Base-by-base conservation (phyloP, 2,797 vertebrate genomes). In the Pseudocheirus occidentalis region DNA sequence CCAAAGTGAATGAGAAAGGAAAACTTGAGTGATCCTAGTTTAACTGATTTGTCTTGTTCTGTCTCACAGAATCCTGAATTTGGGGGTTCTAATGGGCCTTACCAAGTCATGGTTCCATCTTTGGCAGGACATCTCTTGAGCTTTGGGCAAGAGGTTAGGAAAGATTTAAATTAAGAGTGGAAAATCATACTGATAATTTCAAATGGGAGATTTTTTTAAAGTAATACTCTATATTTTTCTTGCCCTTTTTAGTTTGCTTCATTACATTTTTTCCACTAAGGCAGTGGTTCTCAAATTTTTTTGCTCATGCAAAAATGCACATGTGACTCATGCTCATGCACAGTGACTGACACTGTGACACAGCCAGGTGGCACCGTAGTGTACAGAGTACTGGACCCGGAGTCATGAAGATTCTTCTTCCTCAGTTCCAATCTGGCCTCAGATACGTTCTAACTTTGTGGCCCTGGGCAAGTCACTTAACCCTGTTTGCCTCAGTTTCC, bases 41-140 rank as follows among this genome's bases (percentile, higher is more conserved):
- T 94, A 66, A 56, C 87, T 46, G 92, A 57, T 9, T 90, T 24
- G 55, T 59, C 11, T 55, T 62, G 46, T 50, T 50, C 90, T 90
- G 28, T 92, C 59, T 59, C 50, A 55, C 28, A 93, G 34, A 54
- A 89, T 27, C 40, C n/a, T 21, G 40, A 81, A 46, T 81, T 46
- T 40, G n/a, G n/a, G 66, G 55, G 54, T 52, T 46, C 55, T 94
- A 95, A 95, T 52, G 95, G 34, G 16, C 91, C 90, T 95, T 73
- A 11, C 55, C 52, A 93, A 31, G n/a, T 50, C 40, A 91, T 5
- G 14, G 40, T 10, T 81, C 1, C 89, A 50, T 59, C 34, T 4
- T 24, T 21, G 40, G 7, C 73, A 24, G 73, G 21, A 81, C 73
- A 81, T n/a, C 16, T 40, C n/a, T 73, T 40, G 40, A 21, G n/a